phyloP scores from a whole-genome alignment of 2,888 invertebrate genomes.

The Acanthosoma haemorrhoidale region DNA sequence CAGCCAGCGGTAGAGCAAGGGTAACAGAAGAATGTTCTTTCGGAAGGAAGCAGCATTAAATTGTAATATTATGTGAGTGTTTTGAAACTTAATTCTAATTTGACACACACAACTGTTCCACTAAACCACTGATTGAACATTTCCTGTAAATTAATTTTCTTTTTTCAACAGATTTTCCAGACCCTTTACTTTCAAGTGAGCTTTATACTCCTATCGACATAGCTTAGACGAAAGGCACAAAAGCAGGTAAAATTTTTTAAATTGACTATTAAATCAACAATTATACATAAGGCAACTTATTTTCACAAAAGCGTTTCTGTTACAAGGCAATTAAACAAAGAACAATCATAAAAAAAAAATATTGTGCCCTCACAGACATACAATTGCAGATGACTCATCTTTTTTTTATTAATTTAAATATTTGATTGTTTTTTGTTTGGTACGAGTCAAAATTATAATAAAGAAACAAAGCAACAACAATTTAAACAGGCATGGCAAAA shows the following conservation, averaged over 20 bases:
- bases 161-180: background rate
- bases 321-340: conserved; percentile 10
- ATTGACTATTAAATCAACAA: background rate
- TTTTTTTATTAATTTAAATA: background rate
- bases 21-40: too few species aligned
- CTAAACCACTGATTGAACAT: too few species aligned
- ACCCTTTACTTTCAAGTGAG: background rate
- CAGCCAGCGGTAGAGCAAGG: too few species aligned
- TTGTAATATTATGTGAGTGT: too few species aligned
- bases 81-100: too few species aligned
- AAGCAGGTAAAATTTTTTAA: conserved; percentile 16
- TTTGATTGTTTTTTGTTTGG: background rate
- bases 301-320: conserved; percentile 11
- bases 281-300: background rate
- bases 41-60: too few species aligned
- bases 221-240: conserved; percentile 26
- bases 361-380: background rate
- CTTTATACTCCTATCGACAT: background rate
- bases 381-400: background rate
- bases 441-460: background rate
- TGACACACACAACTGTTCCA: too few species aligned
- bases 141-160: too few species aligned
- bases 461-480: background rate
- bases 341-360: background rate
- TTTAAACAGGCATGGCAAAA: background rate